Evolutionary conservation across 2,888 invertebrate genomes (phyloP), one percentile per base, ranked within the genome.

Genomic region (Noctua fimbriata): DNA sequence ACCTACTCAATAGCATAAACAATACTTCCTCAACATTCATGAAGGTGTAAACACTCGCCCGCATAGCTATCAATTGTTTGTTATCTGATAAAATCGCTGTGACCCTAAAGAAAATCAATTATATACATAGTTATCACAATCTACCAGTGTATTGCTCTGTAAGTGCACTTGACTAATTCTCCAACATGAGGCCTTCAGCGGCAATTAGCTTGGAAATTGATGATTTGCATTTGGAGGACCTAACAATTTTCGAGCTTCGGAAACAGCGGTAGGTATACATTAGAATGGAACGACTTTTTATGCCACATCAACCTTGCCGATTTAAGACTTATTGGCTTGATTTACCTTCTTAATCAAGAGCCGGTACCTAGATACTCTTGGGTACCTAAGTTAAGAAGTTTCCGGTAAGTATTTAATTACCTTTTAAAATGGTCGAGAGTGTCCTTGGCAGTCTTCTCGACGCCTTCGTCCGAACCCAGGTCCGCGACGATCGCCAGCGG

Each of bases 391-490:
- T 49, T 49, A 18, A 52, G 21, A 52, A 52, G 21, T 18, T 18
- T 21, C 52, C 21, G 2, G 21, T 52, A 24, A 52, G 0, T 52
- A 52, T 18, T 18, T 58, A 58, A 12, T n/a, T 24, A 76, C 71
- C 83, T 92, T 80, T 90, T 90, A 76, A 91, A 94, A 74, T 91
- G 90, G 0, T 90, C 83, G 3, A 93, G 79, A 0, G 92, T 92
- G 2, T 91, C 76, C 44, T 88, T 90, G 1, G 91, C 92, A 3
- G 88, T 88, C 52, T 71, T 86, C 69, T 93, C 91, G n/a, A 91
- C 90, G 44, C 93, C 94, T 9, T 87, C 92, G 49, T 94, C 93
- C 1, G 92, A 93, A 55, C 91, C 85, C 41, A 93, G 81, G 63
- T 93, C 93, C 0, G 93, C 92, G 4, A 90, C 83, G 21, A 94